A percentile compares a stretch with the other conserved stretches of the same genome.
These are phyloP conservation scores for Antedon mediterranea DNA, from an alignment of 53 echinoderm and acorn worm species.

Conservation along the genomic window DNA sequence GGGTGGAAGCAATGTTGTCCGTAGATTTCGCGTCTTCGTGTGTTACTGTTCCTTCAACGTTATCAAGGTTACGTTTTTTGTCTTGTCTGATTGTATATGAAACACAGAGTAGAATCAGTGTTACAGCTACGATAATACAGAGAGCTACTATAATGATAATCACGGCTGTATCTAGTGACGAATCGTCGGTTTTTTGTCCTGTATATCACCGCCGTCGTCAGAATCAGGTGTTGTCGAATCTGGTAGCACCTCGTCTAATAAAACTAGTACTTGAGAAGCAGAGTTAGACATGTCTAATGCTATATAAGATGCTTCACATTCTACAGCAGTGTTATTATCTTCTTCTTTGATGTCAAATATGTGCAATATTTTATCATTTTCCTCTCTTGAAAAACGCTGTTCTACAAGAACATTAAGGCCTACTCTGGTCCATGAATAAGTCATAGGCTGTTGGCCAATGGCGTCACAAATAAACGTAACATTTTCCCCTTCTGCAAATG, in stretches of 20 bases:
- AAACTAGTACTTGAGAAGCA: not conserved
- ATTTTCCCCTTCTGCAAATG: not conserved
- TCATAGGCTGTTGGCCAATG: not conserved
- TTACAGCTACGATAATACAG: not conserved
- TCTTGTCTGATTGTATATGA: not conserved
- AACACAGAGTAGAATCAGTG: not conserved
- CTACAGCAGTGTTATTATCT: not conserved
- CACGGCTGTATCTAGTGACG: not conserved
- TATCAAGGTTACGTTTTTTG: not conserved
- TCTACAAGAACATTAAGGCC: not conserved
- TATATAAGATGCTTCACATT: not conserved
- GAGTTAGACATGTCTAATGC: not conserved
- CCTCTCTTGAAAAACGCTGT: not conserved
- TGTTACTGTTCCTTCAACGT: not conserved
- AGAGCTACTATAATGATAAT: not conserved
- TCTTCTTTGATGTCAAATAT: not conserved
- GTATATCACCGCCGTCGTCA: too few relatives aligned
- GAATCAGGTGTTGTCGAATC: not conserved
- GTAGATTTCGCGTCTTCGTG: not conserved
- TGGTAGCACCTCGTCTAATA: not conserved
- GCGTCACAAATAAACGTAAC: not conserved
- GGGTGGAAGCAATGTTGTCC: not conserved
- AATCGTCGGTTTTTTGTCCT: too few relatives aligned
- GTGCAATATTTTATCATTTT: not conserved
- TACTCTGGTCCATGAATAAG: not conserved